Conservation (phyloP, 2,888 invertebrate genomes). For the Parnassius glacialis region DNA sequence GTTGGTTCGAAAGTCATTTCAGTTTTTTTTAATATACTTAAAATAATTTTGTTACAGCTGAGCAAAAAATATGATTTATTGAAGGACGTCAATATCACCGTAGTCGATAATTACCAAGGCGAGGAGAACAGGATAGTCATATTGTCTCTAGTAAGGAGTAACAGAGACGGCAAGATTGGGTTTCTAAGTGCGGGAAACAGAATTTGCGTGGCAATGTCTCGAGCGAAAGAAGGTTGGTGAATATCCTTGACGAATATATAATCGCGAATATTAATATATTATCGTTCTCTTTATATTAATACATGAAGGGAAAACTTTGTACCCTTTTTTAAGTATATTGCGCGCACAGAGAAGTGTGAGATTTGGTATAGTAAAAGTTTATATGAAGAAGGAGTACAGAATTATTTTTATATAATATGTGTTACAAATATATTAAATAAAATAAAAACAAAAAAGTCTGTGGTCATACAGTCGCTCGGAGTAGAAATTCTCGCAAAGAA, state of each 20-base stretch:
- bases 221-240: slow-evolving; percentile 78
- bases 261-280: not conserved
- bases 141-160: slow-evolving; percentile 89
- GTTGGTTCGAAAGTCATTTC: no score
- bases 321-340: no score
- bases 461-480: no score
- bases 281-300: no score
- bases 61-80: slow-evolving; percentile 56
- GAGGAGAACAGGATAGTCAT: slow-evolving; percentile 90
- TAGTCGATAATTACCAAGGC: slow-evolving; percentile 91
- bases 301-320: no score
- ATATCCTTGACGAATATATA: not conserved
- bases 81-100: slow-evolving; percentile 80
- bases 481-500: no score
- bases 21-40: not conserved
- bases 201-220: slow-evolving; percentile 88
- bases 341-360: no score
- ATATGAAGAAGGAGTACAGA: no score
- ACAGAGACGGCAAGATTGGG: slow-evolving; percentile 84
- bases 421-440: no score
- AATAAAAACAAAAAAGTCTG: no score
- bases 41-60: slow-evolving; percentile 41
- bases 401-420: no score
- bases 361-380: no score
- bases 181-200: slow-evolving; percentile 86